These are phyloP conservation scores for Mustela nigripes DNA, from an alignment of 2,113 vertebrate species.

Conservation along the genomic window DNA sequence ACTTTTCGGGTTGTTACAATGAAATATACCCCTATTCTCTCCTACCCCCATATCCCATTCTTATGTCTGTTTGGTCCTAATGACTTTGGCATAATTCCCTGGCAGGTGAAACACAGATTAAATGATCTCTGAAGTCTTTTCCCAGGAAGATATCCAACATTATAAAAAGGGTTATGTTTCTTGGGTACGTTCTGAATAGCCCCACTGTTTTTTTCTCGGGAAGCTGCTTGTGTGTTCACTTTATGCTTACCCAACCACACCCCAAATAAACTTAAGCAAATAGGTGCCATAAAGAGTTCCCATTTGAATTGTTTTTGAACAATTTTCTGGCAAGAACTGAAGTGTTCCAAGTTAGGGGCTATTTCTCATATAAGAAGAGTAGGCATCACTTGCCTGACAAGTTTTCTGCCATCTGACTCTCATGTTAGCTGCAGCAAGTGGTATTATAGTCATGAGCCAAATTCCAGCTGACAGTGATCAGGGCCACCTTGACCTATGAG, in stretches of 20 bases:
- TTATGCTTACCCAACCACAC: conserved; percentile 46
- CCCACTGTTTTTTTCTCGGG: conserved; percentile 62
- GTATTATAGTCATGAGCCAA: background rate
- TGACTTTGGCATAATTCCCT: conserved; percentile 46
- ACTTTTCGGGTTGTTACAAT: background rate
- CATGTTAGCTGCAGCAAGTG: background rate
- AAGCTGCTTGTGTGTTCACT: conserved; percentile 30
- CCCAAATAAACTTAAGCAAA: conserved; percentile 65
- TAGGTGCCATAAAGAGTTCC: background rate
- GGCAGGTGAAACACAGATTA: background rate
- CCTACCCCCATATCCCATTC: background rate
- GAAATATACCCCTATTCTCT: background rate
- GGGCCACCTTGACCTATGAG: background rate
- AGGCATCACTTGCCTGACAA: background rate
- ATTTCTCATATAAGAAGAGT: background rate
- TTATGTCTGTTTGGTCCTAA: background rate
- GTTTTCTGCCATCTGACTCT: background rate
- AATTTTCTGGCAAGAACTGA: conserved; percentile 9
- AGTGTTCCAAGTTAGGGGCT: background rate
- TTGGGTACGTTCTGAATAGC: conserved; percentile 55
- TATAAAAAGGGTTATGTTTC: conserved; percentile 61
- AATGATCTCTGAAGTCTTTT: conserved; percentile 38
- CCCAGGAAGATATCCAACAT: conserved; percentile 27
- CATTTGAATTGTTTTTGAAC: conserved; percentile 51
- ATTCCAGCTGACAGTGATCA: background rate